Conservation (phyloP, 1,140 invertebrate species). For the Lithobius niger region DNA sequence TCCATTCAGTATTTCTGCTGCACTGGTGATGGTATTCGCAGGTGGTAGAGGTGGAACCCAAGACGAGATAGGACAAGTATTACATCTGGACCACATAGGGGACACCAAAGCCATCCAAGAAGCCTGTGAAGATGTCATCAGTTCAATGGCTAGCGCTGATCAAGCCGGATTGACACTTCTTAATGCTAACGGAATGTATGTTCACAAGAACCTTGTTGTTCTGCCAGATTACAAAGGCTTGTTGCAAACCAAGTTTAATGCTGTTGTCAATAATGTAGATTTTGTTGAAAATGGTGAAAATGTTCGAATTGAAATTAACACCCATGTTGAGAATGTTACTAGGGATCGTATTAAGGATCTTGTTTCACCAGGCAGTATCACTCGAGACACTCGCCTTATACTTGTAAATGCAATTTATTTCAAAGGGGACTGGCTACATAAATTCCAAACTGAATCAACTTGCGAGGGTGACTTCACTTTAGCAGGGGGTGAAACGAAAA, state of each 20-base stretch:
- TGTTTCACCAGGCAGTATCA: slow-evolving; percentile 19
- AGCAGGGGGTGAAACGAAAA: slow-evolving; percentile 30
- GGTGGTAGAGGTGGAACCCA: slow-evolving; percentile 42
- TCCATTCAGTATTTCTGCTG: slow-evolving; percentile 49
- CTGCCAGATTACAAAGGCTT: slow-evolving; percentile 41
- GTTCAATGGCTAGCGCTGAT: slow-evolving; percentile 16
- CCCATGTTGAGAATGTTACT: slow-evolving; percentile 54
- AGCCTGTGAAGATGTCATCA: neutral
- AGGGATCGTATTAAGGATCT: slow-evolving; percentile 51
- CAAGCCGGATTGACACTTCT: slow-evolving; percentile 35
- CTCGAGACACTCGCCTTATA: slow-evolving; percentile 34
- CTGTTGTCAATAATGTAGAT: slow-evolving; percentile 48
- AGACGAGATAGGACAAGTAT: slow-evolving; percentile 40
- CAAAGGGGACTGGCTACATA: slow-evolving; percentile 55
- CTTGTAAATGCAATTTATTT: slow-evolving; percentile 71
- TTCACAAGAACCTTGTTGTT: slow-evolving; percentile 37
- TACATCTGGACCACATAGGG: slow-evolving; percentile 39
- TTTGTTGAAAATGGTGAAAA: slow-evolving; percentile 44
- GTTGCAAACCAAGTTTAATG: slow-evolving; percentile 44
- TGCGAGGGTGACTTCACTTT: slow-evolving; percentile 39
- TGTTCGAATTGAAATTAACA: slow-evolving; percentile 45
- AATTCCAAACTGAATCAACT: slow-evolving; percentile 46
- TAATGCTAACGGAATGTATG: slow-evolving; percentile 48
- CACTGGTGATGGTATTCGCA: slow-evolving; percentile 46
- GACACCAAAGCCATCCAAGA: slow-evolving; percentile 1